A percentile compares a stretch with the other conserved stretches of the same genome.
These are phyloP conservation scores for Yponomeuta sedellus DNA, from an alignment of 2,888 invertebrate genomes.

Conservation along the genomic window DNA sequence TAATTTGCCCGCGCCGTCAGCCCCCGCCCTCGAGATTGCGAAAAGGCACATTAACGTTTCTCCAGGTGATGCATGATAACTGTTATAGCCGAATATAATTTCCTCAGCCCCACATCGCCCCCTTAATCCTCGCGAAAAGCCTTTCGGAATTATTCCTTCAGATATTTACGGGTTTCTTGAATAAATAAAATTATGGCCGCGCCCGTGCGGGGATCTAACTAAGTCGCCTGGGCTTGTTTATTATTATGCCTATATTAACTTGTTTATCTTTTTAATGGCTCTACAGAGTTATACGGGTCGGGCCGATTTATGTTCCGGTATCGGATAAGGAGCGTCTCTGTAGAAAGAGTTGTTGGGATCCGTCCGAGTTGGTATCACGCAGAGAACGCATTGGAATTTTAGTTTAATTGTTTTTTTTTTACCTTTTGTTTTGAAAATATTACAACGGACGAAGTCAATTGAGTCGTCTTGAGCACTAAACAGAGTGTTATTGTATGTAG, in stretches of 20 bases:
- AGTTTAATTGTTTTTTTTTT: slow-evolving; percentile 57
- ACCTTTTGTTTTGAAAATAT: no score
- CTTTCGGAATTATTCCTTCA: slow-evolving; percentile 71
- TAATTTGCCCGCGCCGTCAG: slow-evolving; percentile 67
- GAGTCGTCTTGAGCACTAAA: background rate
- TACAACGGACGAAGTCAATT: no score
- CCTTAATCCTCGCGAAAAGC: slow-evolving; percentile 75
- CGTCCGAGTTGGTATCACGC: slow-evolving; percentile 45
- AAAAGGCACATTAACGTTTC: slow-evolving; percentile 72
- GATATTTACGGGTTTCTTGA: slow-evolving; percentile 74
- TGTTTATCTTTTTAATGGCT: slow-evolving; percentile 75
- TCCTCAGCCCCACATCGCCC: slow-evolving; percentile 71
- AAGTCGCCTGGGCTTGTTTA: slow-evolving; percentile 64
- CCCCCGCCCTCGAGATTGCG: slow-evolving; percentile 74
- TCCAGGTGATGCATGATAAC: slow-evolving; percentile 77
- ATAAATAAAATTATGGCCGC: slow-evolving; percentile 74
- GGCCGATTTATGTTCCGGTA: slow-evolving; percentile 58
- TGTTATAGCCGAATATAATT: slow-evolving; percentile 77
- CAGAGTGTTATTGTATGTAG: background rate
- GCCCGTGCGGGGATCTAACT: slow-evolving; percentile 54
- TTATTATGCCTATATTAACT: slow-evolving; percentile 75
- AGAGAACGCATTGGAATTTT: slow-evolving; percentile 61
- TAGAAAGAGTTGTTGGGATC: slow-evolving; percentile 53
- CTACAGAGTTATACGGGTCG: slow-evolving; percentile 69
- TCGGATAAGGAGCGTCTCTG: slow-evolving; percentile 56